Base-by-base conservation (phyloP, 2,797 vertebrate genomes). In the Rhynchonycteris naso region DNA sequence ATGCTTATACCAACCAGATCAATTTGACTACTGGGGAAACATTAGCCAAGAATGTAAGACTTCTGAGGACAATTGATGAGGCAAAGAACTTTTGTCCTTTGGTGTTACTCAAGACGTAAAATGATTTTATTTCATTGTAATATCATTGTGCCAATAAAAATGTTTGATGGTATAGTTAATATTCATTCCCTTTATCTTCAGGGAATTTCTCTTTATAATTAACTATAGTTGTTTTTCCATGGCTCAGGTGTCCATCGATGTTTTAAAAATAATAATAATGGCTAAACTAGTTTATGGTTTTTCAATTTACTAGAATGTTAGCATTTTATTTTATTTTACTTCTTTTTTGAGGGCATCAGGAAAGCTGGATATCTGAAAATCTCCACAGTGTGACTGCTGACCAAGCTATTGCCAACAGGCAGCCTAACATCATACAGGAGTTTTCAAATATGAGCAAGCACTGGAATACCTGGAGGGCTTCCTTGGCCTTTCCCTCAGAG, bases 131-230 rank as follows among this genome's bases (percentile, higher is more conserved):
- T 1, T 66, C 71, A 65, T 43, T 76, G 1, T 50, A 52, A 74
- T 69, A 56, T 21, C 35, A 63, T 69, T 93, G 47, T 88, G 28
- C 5, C 59, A 19, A 33, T 81, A 4, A 79, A 95, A 94, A 93
- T 7, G 33, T 35, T 65, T 81, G 68, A 65, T 33, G 28, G 3
- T 33, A 58, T 82, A 65, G 84, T 95, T 96, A 86, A 3, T 80
- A 4, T 88, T 95, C 86, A 14, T 89, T 88, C 22, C 50, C 3
- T 96, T 33, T 80, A 63, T 92, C 89, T 71, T 74, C 2, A 50
- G 8, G 33, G 15, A 3, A 65, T 92, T 85, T 24, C 7, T 96
- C 90, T 91, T 75, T n/a, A 38, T 88, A 21, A 79, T 92, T 94
- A 87, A 92, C 19, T 80, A 30, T 19, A 38, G 35, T 19, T 33